Evolutionary conservation across 1,140 invertebrate genomes (phyloP), one percentile per base, ranked within the genome.

Genomic region (Kradibia gibbosae): DNA sequence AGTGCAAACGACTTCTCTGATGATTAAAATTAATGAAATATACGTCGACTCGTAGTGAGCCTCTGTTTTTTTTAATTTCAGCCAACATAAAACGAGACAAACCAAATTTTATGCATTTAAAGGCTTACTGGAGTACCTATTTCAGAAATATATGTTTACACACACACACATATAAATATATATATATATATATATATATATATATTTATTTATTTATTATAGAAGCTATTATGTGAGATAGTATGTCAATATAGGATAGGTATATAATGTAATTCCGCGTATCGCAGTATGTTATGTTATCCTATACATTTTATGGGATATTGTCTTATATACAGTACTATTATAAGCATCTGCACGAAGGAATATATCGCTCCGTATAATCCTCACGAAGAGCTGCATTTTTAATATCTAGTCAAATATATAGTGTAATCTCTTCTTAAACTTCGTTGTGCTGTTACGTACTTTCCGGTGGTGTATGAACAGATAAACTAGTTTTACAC

Each of bases 241-340:
- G 20, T n/a, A n/a, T 39, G n/a, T 0, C 17, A 7, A n/a, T n/a
- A 67, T 67, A 67, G 34, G 10, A 67, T 62, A 4, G 22, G 62
- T 39, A 10, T n/a, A 39, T 22, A 67, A 4, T 20, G 34, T 67
- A 39, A 36, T 8, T 34, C 17, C 17, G 0, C 20, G 4, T 36
- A 67, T 67, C 62, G 39, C 20, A 67, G 5, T 39, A n/a, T 39
- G 39, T 39, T 39, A 67, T 67, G 62, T 7, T 17, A 39, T 67
- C 62, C 62, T 67, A 67, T 67, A 67, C 36, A 67, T 65, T 65
- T 65, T 65, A 65, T 39, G 39, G 62, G 36, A 39, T 67, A 67
- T 67, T 36, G 20, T 67, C 34, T 67, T 67, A 39, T 67, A 28
- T 39, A 39, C 3, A 39, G 28, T 10, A 28, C 25, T 65, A 67